Evolutionary conservation across 2,888 invertebrate species (phyloP).

Genomic region (Amiota mariae): DNA sequence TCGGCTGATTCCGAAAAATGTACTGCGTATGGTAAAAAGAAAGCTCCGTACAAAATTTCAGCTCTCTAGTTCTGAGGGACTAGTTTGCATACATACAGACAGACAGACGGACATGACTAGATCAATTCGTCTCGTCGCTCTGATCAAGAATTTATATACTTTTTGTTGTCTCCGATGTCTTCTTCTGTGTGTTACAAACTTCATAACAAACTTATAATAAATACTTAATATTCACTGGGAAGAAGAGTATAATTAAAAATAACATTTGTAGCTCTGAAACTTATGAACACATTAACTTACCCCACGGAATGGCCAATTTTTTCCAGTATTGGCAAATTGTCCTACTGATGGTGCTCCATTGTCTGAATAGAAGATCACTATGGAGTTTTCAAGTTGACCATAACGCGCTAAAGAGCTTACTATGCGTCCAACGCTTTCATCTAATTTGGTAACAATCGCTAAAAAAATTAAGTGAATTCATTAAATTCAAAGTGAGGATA

Average conservation of each 20-base stretch:
- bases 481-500: neutral
- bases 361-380: conserved; percentile 90
- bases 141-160: too few species aligned
- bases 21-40: too few species aligned
- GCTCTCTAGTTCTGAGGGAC: too few species aligned
- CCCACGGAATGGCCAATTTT: conserved; percentile 87
- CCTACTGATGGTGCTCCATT: conserved; percentile 89
- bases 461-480: conserved; percentile 40
- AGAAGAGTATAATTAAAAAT: neutral
- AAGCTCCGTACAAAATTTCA: too few species aligned
- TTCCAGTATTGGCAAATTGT: conserved; percentile 81
- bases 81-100: too few species aligned
- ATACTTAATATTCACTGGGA: too few species aligned
- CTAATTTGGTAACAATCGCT: conserved; percentile 90
- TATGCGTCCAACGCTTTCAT: conserved; percentile 87
- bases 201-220: too few species aligned
- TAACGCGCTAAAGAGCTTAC: conserved; percentile 79
- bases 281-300: conserved; percentile 72
- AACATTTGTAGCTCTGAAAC: neutral
- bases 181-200: too few species aligned
- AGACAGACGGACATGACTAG: too few species aligned
- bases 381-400: conserved; percentile 84
- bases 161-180: too few species aligned
- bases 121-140: too few species aligned
- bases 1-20: too few species aligned